Percentiles rank a stretch among this genome's conserved stretches.
phyloP scores from a whole-genome alignment of 2,797 vertebrate species.

The Aselliscus stoliczkanus region DNA sequence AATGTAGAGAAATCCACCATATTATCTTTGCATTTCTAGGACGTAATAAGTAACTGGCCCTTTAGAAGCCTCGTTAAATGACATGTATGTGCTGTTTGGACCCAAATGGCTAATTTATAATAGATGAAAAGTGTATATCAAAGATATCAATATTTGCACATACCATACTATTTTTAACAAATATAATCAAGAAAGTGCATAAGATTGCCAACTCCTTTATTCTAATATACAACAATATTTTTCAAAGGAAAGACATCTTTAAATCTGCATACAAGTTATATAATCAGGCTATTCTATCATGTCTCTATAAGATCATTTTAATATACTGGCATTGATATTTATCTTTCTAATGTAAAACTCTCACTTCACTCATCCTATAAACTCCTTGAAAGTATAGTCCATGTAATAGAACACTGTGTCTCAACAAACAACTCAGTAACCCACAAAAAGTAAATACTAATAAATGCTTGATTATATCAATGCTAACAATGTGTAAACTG shows the following conservation, averaged over 20 bases:
- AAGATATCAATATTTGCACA: not conserved
- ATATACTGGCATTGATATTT: not conserved
- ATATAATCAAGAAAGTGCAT: not conserved
- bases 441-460: not conserved
- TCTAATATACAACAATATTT: not conserved
- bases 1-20: not conserved
- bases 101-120: not conserved
- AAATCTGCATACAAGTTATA: not conserved
- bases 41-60: accelerated
- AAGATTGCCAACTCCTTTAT: not conserved
- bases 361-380: not conserved
- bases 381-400: not conserved
- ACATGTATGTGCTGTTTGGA: not conserved
- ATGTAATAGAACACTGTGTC: not conserved
- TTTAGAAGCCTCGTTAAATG: not conserved
- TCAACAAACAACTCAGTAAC: not conserved
- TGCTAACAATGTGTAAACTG: not conserved
- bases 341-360: not conserved
- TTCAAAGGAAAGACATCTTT: not conserved
- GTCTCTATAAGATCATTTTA: not conserved
- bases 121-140: not conserved
- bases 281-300: not conserved
- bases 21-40: not conserved
- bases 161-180: not conserved
- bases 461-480: not conserved